Conservation (phyloP, 2,113 vertebrate species). For the Grammomys surdaster region DNA sequence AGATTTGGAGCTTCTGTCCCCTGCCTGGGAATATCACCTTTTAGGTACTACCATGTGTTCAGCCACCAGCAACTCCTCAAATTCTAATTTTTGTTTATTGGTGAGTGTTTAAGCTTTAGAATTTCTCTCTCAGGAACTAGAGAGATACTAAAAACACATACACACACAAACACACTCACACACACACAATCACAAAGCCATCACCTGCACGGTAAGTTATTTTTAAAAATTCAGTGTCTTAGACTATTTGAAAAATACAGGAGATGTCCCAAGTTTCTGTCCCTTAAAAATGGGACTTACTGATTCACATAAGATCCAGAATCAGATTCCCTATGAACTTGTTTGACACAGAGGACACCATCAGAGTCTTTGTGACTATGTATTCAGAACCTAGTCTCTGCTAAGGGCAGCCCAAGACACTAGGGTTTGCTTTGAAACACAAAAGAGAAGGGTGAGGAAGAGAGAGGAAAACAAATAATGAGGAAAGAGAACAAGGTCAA, state of each 20-base stretch:
- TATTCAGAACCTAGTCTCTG: neutral
- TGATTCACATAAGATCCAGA: neutral
- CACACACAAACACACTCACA: neutral
- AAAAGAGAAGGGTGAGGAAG: no score
- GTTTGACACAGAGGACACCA: neutral
- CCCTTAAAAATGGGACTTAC: neutral
- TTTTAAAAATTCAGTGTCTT: neutral
- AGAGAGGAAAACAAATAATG: rapidly evolving
- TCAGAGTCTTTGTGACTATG: neutral
- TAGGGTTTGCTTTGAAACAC: neutral
- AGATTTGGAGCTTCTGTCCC: neutral
- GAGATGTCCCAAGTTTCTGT: neutral
- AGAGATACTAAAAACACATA: neutral
- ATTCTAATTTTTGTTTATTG: neutral
- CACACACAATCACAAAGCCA: neutral
- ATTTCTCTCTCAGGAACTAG: neutral
- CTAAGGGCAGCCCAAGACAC: neutral
- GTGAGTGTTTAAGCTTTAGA: neutral
- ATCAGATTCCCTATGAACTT: neutral
- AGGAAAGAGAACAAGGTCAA: rapidly evolving
- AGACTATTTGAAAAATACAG: neutral
- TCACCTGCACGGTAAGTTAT: neutral
- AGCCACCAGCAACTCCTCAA: neutral
- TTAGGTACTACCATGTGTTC: neutral
- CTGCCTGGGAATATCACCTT: no score